Conservation (phyloP, 2,888 invertebrate genomes). For the Dynastes grantii region DNA sequence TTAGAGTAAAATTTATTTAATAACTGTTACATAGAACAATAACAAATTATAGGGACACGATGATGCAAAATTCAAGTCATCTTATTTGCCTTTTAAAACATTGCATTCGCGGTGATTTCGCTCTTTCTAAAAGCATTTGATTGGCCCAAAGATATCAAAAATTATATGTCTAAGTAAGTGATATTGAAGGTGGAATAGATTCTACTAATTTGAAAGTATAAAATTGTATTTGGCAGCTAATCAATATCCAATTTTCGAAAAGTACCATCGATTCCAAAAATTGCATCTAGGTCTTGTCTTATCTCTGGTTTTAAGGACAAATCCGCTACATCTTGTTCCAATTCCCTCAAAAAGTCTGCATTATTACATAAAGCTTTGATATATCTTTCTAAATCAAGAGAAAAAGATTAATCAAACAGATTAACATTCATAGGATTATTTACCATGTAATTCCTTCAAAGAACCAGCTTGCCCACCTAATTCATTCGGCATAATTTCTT, state of each 20-base stretch:
- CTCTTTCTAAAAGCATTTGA: no score
- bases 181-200: no score
- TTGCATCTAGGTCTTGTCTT: conserved; percentile 65
- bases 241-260: conserved; percentile 82
- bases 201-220: no score
- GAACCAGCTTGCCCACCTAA: conserved; percentile 72
- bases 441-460: conserved; percentile 41
- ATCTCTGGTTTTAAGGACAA: conserved; percentile 69
- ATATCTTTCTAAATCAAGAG: conserved; percentile 17
- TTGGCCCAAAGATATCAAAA: no score
- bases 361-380: conserved; percentile 56
- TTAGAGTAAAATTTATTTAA: no score
- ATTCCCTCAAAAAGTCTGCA: conserved; percentile 68
- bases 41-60: no score
- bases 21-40: no score
- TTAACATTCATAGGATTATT: no score
- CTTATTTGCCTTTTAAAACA: no score
- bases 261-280: conserved; percentile 80
- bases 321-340: conserved; percentile 72
- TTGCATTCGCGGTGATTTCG: no score
- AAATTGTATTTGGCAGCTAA: conserved; percentile 62
- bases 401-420: not conserved
- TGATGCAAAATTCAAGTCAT: no score
- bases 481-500: conserved; percentile 76
- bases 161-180: no score